Evolutionary conservation across 2,888 invertebrate species (phyloP), one percentile per base, ranked within the genome.

Genomic region (Andrena haemorrhoa): DNA sequence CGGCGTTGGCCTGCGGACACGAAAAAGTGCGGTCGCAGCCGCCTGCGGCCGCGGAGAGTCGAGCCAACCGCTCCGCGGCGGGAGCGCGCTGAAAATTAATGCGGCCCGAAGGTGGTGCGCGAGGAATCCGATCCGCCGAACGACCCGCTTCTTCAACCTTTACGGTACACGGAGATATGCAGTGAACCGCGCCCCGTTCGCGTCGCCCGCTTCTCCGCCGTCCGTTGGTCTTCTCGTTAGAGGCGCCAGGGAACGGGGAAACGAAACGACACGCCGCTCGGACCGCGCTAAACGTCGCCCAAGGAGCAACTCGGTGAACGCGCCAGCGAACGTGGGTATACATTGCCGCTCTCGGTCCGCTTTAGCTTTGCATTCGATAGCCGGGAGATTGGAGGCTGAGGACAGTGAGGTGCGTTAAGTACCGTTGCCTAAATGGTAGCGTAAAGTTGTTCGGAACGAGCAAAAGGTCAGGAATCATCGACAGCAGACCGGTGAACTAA

Each of bases 101-200:
- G 75, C 47, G 56, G 65, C 69, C 66, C 71, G 47, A 29, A 41
- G 61, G 31, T 69, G 84, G 79, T 79, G 75, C 77, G 75, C 73
- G 82, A 56, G 86, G 86, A 84, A 86, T 86, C 77, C 82, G 79
- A 86, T 84, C 76, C 82, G 49, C 29, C 78, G 23, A 41, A 53
- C 76, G 79, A 86, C 86, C 82, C 73, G 86, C 82, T 86, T 86
- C 79, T 75, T 84, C 82, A 41, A 86, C 82, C 84, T 86, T 86
- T 86, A 86, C 86, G 86, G 86, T 86, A 86, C 79, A 84, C 31
- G 76, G 79, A 84, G 77, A 82, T 84, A 84, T 84, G 73, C 71
- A 75, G 72, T 41, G 66, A 86, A 84, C 84, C 79, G 82, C 84
- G 69, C 84, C 80, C 75, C 69, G 69, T 75, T 76, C 58, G 7